phyloP scores from a whole-genome alignment of 1,140 invertebrate genomes.

The Brachionus asplanchnoidis region DNA sequence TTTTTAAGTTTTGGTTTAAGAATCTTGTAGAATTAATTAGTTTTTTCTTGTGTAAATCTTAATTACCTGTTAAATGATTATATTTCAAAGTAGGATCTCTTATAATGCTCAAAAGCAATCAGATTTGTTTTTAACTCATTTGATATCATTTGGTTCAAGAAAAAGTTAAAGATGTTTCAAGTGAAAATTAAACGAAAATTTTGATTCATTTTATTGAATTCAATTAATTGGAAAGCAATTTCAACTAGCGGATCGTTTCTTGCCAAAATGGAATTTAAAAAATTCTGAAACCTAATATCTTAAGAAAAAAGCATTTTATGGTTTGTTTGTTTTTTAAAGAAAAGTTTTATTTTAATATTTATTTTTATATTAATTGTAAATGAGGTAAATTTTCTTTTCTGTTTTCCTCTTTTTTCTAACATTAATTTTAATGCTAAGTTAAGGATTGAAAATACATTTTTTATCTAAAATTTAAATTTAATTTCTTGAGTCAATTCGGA shows the following conservation, averaged over 20 bases:
- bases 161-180: background rate
- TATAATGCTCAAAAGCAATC: background rate
- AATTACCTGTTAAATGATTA: slow-evolving; percentile 28
- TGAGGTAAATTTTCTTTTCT: background rate
- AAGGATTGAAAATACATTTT: no score
- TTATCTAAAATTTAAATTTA: no score
- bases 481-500: no score
- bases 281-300: background rate
- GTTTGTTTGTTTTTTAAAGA: background rate
- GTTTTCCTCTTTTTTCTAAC: no score
- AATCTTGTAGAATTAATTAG: background rate
- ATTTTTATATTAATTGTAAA: background rate
- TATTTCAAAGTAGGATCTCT: background rate
- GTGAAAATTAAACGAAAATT: background rate
- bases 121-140: background rate
- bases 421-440: no score
- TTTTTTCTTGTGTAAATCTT: background rate
- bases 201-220: background rate
- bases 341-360: background rate
- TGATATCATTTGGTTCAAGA: background rate
- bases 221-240: background rate
- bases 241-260: background rate
- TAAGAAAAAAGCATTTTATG: background rate
- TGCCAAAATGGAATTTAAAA: background rate
- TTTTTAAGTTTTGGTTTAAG: background rate